Conservation (phyloP, 2,888 invertebrate genomes). For the Eulithis prunata region DNA sequence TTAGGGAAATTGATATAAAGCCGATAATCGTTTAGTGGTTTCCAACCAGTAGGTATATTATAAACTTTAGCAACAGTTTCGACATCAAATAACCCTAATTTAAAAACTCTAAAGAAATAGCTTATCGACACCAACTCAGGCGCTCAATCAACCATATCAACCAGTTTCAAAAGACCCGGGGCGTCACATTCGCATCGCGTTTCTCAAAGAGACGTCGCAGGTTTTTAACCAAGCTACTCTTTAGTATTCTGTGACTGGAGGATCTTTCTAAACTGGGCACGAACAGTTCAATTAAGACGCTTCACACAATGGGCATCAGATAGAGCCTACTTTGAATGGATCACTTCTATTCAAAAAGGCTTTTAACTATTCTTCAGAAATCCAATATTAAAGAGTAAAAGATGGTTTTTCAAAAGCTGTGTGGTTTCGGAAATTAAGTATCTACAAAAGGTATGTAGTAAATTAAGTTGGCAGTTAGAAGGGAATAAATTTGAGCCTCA, state of each 20-base stretch:
- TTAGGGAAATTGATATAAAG: no score
- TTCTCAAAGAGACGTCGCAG: slow-evolving; percentile 13
- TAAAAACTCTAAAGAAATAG: slow-evolving; percentile 16
- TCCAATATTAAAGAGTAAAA: slow-evolving; percentile 12
- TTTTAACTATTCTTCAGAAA: slow-evolving; percentile 16
- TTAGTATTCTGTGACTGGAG: slow-evolving; percentile 10
- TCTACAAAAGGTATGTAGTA: slow-evolving; percentile 20
- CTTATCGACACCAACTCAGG: slow-evolving; percentile 26
- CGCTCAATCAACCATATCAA: slow-evolving; percentile 25
- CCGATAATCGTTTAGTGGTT: no score
- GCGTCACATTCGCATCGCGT: slow-evolving; percentile 12
- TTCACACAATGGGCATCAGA: slow-evolving; percentile 18
- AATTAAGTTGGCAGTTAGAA: slow-evolving; percentile 27
- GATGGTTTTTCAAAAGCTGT: slow-evolving; percentile 6
- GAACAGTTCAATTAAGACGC: slow-evolving; percentile 25
- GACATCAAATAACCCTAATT: slow-evolving; percentile 1
- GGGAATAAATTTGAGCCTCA: slow-evolving; percentile 27
- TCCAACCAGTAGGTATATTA: no score
- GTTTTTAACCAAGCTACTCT: slow-evolving; percentile 1
- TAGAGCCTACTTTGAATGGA: slow-evolving; percentile 23
- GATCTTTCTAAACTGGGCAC: slow-evolving; percentile 18
- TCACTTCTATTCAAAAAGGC: slow-evolving; percentile 11
- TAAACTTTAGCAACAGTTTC: neutral
- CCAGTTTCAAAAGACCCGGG: slow-evolving; percentile 25
- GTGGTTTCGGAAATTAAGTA: slow-evolving; percentile 14